Conservation (phyloP, 2,888 invertebrate species). For the Thymelicus lineola region DNA sequence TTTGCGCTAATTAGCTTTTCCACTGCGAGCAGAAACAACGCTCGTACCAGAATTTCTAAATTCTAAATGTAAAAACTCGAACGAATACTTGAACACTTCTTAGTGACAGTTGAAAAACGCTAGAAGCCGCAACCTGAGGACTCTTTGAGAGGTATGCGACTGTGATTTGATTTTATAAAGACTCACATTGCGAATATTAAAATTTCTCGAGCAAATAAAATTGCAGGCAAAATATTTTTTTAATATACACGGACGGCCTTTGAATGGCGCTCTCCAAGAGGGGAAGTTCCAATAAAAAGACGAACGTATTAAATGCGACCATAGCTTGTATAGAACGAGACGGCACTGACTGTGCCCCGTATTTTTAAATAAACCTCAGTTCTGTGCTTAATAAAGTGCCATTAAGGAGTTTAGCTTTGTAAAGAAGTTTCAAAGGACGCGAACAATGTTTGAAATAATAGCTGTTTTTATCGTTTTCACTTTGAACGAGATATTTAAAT, state of each 20-base stretch:
- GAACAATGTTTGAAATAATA: conserved; percentile 34
- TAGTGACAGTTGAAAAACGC: conserved; percentile 35
- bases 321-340: conserved; percentile 48
- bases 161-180: conserved; percentile 34
- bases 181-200: conserved; percentile 41
- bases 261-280: conserved; percentile 56
- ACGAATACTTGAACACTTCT: conserved; percentile 32
- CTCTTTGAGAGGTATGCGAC: conserved; percentile 28
- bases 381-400: conserved; percentile 37
- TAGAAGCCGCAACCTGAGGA: conserved; percentile 13
- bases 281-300: conserved; percentile 61
- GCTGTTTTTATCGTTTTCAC: conserved; percentile 27
- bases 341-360: conserved; percentile 42
- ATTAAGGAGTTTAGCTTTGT: conserved; percentile 37
- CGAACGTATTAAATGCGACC: conserved; percentile 53
- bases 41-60: conserved; percentile 29
- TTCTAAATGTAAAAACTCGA: conserved; percentile 35
- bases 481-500: conserved; percentile 12
- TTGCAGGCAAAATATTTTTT: conserved; percentile 59
- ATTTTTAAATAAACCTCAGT: conserved; percentile 54
- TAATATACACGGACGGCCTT: conserved; percentile 59
- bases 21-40: conserved; percentile 33
- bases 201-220: conserved; percentile 47
- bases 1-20: conserved; percentile 41
- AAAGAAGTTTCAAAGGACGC: conserved; percentile 32